These are phyloP conservation scores for Agonum fuliginosum DNA, from an alignment of 2,888 invertebrate species.

Conservation along the genomic window DNA sequence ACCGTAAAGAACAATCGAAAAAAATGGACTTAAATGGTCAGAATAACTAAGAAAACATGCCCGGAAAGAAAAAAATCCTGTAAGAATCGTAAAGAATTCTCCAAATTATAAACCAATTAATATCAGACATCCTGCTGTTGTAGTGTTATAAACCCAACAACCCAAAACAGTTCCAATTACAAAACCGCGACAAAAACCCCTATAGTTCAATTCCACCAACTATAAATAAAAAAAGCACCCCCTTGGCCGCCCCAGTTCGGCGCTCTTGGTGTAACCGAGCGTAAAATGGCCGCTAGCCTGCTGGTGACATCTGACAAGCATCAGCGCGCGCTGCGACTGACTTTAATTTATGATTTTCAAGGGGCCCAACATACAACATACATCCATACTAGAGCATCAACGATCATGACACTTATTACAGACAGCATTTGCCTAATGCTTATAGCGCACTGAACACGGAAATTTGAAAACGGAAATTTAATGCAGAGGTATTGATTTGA, in stretches of 20 bases:
- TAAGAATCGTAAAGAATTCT: too few relatives aligned
- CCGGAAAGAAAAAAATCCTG: too few relatives aligned
- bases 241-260: neutral
- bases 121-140: too few relatives aligned
- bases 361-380: conserved; percentile 63
- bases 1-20: too few relatives aligned
- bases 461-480: neutral
- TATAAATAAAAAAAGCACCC: too few relatives aligned
- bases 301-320: conserved; percentile 71
- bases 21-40: too few relatives aligned
- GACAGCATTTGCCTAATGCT: conserved; percentile 12
- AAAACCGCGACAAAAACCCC: too few relatives aligned
- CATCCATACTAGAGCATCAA: neutral
- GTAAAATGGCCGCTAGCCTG: conserved; percentile 72
- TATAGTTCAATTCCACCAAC: too few relatives aligned
- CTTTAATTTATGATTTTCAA: conserved; percentile 71
- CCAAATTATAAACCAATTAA: too few relatives aligned
- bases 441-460: neutral
- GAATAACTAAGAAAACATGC: too few relatives aligned
- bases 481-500: neutral
- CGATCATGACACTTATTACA: conserved; percentile 33
- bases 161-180: too few relatives aligned
- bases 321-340: conserved; percentile 70
- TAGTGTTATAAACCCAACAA: too few relatives aligned
- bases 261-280: conserved; percentile 67